Base-by-base conservation (phyloP, 2,888 invertebrate species). In the Hirtodrosophila histrioides region DNA sequence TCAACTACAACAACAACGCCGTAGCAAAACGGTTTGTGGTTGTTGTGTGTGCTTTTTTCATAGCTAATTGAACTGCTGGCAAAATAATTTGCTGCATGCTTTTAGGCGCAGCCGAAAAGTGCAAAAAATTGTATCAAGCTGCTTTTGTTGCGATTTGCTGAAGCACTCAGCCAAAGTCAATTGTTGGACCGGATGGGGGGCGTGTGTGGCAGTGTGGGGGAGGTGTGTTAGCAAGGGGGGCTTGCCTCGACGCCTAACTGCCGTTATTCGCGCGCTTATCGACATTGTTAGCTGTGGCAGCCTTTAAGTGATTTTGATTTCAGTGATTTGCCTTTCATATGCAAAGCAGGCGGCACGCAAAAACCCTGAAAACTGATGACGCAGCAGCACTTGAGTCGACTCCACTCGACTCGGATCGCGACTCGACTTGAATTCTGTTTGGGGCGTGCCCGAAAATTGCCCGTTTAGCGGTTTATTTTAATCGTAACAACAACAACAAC, bases 391-490 rank as follows among this genome's bases (percentile, higher is more conserved):
- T 78, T 60, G 60, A 78, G 63, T 60, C 64, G 67, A 66, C 44
- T 50, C 63, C 62, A 48, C 39, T 40, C 51, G 31, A 69, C 70
- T 62, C 45, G 64, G 57, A 17, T 48, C 48, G 74, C 55, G 41
- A 58, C 66, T 55, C 45, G 56, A 45, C 61, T 53, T 53, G 33
- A 23, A 29, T 36, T 61, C 33, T 11, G 39, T 57, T 51, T 57
- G 79, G 77, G 81, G 80, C 86, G 83, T 83, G 80, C 73, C 71
- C 31, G n/a, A 49, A 78, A 76, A 74, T 82, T 82, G 90, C 79
- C 88, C 86, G 84, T 87, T 90, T 88, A 89, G 85, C 90, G 81
- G 75, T 90, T 89, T 89, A 89, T 88, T 88, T 89, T 89, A 90
- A 89, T 83, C 73, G 80, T 83, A 83, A 80, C 83, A 84, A 80